Base-by-base conservation (phyloP, 2,113 vertebrate genomes). In the Microcebus murinus region DNA sequence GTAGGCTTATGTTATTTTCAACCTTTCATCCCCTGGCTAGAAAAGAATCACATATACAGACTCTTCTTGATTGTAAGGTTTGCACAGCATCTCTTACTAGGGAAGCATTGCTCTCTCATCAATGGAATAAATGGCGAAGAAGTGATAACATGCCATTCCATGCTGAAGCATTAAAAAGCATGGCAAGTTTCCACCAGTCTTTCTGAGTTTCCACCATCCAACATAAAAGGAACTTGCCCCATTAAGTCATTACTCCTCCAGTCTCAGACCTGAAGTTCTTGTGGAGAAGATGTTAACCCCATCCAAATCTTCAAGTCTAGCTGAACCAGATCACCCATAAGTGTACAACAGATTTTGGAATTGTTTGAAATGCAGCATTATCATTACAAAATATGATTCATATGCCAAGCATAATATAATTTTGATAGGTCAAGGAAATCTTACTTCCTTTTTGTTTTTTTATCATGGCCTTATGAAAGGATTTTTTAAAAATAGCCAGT, bases 401-500 rank as follows among this genome's bases (percentile, higher is more conserved):
- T 5, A 52, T 42, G 20, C 31, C 20, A 86, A 92, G 45, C 15
- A 90, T 25, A 63, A 88, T 12, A 77, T 65, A 77, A 90, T 90
- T 95, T 71, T 96, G 34, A 77, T 23, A 85, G 48, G 63, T 76
- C 36, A 91, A 82, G 52, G 42, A 93, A 95, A 89, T 23, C 45
- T 79, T 90, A 87, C 21, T 76, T 15, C 6, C 39, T 86, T 34
- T 57, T 48, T 55, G 42, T 39, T 83, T 74, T 52, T 82, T 29
- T 39, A 94, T 76, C 63, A 96, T 42, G 6, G 65, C 8, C 67
- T 88, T 45, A 68, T 84, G 34, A 94, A 83, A 68, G 70, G 31
- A 83, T 65, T 95, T 81, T 31, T 65, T 0, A 65, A 96, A 95
- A 95, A 90, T 34, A 83, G 20, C 8, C 57, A 8, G 1, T 14